These are phyloP conservation scores for Ciona savignyi DNA, from an alignment of 23 tunicate species.

Conservation along the genomic window DNA sequence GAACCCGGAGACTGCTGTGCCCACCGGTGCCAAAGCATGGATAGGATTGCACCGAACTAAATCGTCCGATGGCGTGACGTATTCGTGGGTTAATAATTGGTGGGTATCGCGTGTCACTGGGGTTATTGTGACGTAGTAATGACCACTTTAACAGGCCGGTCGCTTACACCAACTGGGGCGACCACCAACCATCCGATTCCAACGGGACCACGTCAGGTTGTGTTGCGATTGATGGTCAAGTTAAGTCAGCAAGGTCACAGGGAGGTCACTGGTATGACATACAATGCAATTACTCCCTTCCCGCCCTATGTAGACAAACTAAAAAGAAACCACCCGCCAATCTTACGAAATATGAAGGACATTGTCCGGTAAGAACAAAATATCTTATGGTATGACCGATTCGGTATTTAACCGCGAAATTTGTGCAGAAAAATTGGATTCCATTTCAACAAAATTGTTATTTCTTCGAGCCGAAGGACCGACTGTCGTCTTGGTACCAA, in stretches of 20 bases:
- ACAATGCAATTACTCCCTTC: constrained; percentile 42
- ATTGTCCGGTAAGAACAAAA: constrained; percentile 44
- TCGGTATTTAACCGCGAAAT: neutral
- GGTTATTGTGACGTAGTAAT: too few species aligned
- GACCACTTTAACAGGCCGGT: constrained; percentile 77
- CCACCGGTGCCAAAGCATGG: constrained; percentile 56
- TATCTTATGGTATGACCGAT: neutral
- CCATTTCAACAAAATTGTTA: constrained; percentile 66
- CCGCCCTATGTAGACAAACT: constrained; percentile 70
- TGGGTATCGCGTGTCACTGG: too few species aligned
- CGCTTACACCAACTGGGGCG: constrained; percentile 64
- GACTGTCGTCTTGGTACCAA: constrained; percentile 67
- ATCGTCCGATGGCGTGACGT: constrained; percentile 6
- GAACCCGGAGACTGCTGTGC: constrained; percentile 49
- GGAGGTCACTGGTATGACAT: constrained; percentile 73
- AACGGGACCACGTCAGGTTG: constrained; percentile 63
- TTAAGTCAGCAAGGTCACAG: neutral
- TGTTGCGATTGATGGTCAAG: constrained; percentile 52
- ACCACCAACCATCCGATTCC: constrained; percentile 30
- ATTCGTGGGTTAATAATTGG: constrained; percentile 61
- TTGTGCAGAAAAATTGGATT: constrained; percentile 24
- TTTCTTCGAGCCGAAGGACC: constrained; percentile 15
- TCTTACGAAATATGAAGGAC: constrained; percentile 40
- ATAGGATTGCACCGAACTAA: constrained; percentile 39
- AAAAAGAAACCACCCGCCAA: constrained; percentile 65